These are phyloP conservation scores for Dipodomys ordii DNA, from an alignment of 2,113 vertebrate genomes.

Conservation along the genomic window DNA sequence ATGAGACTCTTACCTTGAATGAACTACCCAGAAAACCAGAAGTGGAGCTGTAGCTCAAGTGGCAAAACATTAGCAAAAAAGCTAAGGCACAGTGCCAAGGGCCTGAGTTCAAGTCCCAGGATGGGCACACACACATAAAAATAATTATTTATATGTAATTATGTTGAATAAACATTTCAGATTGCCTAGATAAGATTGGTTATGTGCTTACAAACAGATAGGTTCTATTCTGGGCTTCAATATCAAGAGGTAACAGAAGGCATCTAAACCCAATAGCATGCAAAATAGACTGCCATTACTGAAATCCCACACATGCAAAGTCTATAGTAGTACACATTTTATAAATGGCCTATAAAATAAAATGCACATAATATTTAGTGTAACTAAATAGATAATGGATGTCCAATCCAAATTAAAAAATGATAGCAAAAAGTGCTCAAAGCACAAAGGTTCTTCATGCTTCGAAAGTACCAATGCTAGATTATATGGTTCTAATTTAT, in stretches of 20 bases:
- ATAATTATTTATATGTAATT: neutral
- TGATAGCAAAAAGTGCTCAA: neutral
- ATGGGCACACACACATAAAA: neutral
- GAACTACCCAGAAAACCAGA: too few relatives aligned
- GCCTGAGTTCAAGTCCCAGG: too few relatives aligned
- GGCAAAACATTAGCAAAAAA: too few relatives aligned
- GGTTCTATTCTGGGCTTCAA: conserved; percentile 18
- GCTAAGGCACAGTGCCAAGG: too few relatives aligned
- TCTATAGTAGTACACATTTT: neutral
- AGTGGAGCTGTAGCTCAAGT: too few relatives aligned
- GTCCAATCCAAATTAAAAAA: conserved; percentile 21
- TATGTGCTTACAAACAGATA: neutral
- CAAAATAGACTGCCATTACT: neutral
- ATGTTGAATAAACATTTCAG: neutral
- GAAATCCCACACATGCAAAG: conserved; percentile 5
- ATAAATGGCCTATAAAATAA: conserved; percentile 44
- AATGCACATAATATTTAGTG: neutral
- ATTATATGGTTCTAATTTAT: conserved; percentile 36
- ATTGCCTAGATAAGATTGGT: neutral
- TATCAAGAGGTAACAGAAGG: neutral
- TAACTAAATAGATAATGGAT: neutral
- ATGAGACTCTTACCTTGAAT: too few relatives aligned
- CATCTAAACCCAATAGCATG: neutral
- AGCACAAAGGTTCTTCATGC: neutral
- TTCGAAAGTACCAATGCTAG: neutral